Percentiles rank a stretch among this genome's conserved stretches.
phyloP scores from a whole-genome alignment of 2,888 invertebrate species.

The Dolichomitus sp. region DNA sequence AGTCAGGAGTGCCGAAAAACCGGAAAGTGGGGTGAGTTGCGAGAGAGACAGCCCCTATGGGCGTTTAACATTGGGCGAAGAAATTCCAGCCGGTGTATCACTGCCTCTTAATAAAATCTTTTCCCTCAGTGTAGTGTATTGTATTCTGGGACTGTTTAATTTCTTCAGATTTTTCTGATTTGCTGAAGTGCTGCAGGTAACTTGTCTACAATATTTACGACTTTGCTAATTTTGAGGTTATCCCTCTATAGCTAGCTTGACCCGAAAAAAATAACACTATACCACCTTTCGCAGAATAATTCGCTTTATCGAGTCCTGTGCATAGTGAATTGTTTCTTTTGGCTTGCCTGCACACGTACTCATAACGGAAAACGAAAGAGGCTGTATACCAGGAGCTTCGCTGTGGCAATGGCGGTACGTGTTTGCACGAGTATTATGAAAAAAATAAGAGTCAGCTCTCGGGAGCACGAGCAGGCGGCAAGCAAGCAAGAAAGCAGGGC shows the following conservation, averaged over 20 bases:
- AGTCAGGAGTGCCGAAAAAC: no score
- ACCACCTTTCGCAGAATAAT: not conserved
- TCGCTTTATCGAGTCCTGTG: constrained; percentile 36
- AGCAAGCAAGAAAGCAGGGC: constrained; percentile 66
- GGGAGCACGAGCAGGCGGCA: constrained; percentile 58
- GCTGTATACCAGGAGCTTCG: constrained; percentile 50
- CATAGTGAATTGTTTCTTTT: constrained; percentile 46
- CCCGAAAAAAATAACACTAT: not conserved
- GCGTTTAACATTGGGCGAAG: no score
- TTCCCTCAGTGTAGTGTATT: no score
- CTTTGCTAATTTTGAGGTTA: not conserved
- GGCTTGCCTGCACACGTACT: constrained; percentile 50
- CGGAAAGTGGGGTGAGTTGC: no score
- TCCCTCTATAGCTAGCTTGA: not conserved
- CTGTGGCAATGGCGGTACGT: constrained; percentile 68
- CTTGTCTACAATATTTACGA: not conserved
- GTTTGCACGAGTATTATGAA: constrained; percentile 75
- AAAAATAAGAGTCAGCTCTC: constrained; percentile 72
- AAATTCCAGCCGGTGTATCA: no score
- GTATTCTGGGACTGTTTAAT: no score
- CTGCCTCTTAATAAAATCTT: no score
- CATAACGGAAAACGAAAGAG: constrained; percentile 63
- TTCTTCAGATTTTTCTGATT: no score
- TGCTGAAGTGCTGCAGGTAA: no score
- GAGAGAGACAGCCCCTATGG: no score